Percentiles rank a stretch among this genome's conserved stretches.
Conservation (phyloP, 2,888 invertebrate species). For the Macrosoma leucophasiata region DNA sequence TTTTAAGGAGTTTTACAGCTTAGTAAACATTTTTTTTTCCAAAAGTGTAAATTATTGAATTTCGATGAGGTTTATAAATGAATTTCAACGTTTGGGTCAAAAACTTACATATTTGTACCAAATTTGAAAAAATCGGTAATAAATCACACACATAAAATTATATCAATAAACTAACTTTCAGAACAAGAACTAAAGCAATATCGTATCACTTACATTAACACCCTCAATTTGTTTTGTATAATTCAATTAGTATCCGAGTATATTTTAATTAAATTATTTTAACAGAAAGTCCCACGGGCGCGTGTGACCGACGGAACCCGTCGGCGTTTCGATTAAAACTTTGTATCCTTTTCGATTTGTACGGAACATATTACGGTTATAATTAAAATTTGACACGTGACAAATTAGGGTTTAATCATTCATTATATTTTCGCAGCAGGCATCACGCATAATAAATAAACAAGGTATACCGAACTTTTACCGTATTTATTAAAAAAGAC, state of each 20-base stretch:
- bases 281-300: slow-evolving; percentile 34
- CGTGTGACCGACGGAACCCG: slow-evolving; percentile 25
- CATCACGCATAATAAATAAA: too few species aligned
- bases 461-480: too few species aligned
- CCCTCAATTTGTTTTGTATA: slow-evolving; percentile 41
- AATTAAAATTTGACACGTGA: too few species aligned
- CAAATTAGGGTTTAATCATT: too few species aligned
- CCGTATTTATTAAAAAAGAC: too few species aligned
- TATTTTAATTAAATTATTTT: slow-evolving; percentile 51
- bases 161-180: too few species aligned
- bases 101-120: too few species aligned
- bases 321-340: slow-evolving; percentile 49
- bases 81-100: background rate
- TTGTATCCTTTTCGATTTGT: slow-evolving; percentile 29
- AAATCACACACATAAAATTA: too few species aligned
- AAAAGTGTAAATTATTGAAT: background rate
- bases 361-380: slow-evolving; percentile 14
- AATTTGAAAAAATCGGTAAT: too few species aligned
- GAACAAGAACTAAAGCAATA: slow-evolving; percentile 7
- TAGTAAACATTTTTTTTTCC: too few species aligned
- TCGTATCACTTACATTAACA: slow-evolving; percentile 31
- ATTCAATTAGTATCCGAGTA: slow-evolving; percentile 41
- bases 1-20: too few species aligned
- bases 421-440: too few species aligned
- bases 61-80: background rate